Conservation (phyloP, 1,140 invertebrate genomes). For the Drosophila sp. region DNA sequence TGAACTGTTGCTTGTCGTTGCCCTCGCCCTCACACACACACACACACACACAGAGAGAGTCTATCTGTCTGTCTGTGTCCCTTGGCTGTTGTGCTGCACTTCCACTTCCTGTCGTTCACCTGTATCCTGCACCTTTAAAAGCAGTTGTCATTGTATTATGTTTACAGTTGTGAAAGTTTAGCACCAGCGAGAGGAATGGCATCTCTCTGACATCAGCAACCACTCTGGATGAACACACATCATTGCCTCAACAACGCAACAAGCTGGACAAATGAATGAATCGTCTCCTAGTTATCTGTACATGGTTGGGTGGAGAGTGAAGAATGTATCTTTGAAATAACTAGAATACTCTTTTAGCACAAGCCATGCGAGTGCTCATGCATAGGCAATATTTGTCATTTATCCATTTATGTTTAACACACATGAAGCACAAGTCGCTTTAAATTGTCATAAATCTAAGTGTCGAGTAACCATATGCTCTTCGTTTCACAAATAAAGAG, state of each 20-base stretch:
- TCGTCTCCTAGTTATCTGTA: constrained; percentile 32
- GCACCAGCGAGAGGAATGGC: constrained; percentile 28
- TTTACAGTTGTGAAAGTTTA: constrained; percentile 68
- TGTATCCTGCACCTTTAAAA: constrained; percentile 26
- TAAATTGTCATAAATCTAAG: neutral
- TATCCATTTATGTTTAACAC: neutral
- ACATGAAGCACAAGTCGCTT: neutral
- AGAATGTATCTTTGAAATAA: neutral
- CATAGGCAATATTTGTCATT: constrained; percentile 11
- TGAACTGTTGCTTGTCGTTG: constrained; percentile 39
- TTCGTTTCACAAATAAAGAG: no score
- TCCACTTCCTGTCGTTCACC: constrained; percentile 52
- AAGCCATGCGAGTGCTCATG: neutral
- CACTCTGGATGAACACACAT: constrained; percentile 28
- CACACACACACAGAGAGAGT: no score
- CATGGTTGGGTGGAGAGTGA: neutral
- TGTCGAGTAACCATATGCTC: neutral
- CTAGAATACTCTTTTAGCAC: neutral
- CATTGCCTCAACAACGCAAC: constrained; percentile 33
- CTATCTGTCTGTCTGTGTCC: neutral
- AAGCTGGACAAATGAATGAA: constrained; percentile 67
- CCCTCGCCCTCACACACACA: constrained; percentile 27
- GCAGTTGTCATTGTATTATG: constrained; percentile 57
- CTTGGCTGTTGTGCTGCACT: constrained; percentile 35
- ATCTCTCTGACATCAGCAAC: constrained; percentile 58